Conservation (phyloP, 2,888 invertebrate species). For the Oithona nana region DNA sequence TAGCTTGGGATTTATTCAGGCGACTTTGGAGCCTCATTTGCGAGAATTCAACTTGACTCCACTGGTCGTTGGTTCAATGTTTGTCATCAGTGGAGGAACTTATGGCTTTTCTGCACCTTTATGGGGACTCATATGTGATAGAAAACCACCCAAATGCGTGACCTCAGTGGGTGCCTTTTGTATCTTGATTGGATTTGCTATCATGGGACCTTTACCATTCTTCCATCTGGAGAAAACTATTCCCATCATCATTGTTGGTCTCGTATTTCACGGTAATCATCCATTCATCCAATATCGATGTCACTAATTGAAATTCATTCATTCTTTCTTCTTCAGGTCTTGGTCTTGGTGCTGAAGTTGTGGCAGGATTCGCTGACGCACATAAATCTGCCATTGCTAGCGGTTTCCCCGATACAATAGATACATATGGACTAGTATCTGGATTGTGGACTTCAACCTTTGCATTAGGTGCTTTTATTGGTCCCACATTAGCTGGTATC, state of each 20-base stretch:
- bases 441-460: conserved; percentile 79
- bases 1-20: conserved; percentile 69
- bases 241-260: conserved; percentile 18
- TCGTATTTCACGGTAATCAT: conserved; percentile 41
- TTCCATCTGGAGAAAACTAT: conserved; percentile 30
- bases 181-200: conserved; percentile 45
- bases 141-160: conserved; percentile 45
- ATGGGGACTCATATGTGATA: conserved; percentile 65
- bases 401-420: conserved; percentile 61
- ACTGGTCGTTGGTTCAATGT: neutral
- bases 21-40: conserved; percentile 70
- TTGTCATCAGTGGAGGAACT: conserved; percentile 4
- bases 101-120: conserved; percentile 43
- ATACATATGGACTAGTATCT: conserved; percentile 72
- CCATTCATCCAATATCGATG: too few species aligned
- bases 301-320: too few species aligned
- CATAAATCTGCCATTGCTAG: conserved; percentile 59
- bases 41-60: conserved; percentile 28
- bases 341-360: conserved; percentile 62
- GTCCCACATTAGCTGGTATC: conserved; percentile 53
- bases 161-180: conserved; percentile 45
- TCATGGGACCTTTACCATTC: conserved; percentile 64
- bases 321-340: conserved; percentile 33
- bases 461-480: conserved; percentile 67
- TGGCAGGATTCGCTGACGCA: conserved; percentile 67